Conservation (phyloP, 2,113 vertebrate genomes). For the Callopanchax toddi region DNA sequence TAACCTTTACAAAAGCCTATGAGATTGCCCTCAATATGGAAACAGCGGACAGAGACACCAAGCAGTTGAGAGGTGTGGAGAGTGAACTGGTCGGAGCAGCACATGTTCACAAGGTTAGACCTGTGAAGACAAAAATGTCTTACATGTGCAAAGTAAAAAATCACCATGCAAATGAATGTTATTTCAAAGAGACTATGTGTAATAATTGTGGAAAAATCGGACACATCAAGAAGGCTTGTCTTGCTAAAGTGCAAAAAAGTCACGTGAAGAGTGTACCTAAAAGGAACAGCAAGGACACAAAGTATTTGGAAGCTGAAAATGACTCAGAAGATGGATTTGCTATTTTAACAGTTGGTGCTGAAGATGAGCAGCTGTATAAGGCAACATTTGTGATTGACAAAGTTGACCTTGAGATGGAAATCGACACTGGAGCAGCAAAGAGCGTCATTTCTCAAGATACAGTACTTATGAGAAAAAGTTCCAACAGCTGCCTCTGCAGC, state of each 20-base stretch:
- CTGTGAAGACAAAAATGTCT: background rate
- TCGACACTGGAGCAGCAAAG: background rate
- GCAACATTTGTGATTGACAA: background rate
- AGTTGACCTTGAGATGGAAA: background rate
- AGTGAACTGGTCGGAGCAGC: background rate
- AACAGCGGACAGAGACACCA: background rate
- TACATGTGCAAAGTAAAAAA: conserved; percentile 7
- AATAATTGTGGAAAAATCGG: conserved; percentile 1
- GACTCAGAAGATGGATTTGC: background rate
- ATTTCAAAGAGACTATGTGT: conserved; percentile 1
- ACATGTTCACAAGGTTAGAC: background rate
- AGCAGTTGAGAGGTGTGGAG: background rate
- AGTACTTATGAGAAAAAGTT: background rate
- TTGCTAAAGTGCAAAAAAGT: background rate
- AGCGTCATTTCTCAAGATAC: background rate
- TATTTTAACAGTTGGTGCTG: background rate
- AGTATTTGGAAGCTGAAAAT: background rate
- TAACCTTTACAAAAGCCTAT: background rate
- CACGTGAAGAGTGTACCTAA: background rate
- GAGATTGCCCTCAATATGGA: conserved; percentile 4
- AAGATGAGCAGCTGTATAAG: background rate
- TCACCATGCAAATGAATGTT: background rate
- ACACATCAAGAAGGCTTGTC: background rate
- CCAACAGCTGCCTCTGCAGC: background rate
- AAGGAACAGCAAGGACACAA: background rate